A percentile compares a stretch with the other conserved stretches of the same genome.
Evolutionary conservation across 1,140 invertebrate species (phyloP).

Genomic region (Episyrphus balteatus): DNA sequence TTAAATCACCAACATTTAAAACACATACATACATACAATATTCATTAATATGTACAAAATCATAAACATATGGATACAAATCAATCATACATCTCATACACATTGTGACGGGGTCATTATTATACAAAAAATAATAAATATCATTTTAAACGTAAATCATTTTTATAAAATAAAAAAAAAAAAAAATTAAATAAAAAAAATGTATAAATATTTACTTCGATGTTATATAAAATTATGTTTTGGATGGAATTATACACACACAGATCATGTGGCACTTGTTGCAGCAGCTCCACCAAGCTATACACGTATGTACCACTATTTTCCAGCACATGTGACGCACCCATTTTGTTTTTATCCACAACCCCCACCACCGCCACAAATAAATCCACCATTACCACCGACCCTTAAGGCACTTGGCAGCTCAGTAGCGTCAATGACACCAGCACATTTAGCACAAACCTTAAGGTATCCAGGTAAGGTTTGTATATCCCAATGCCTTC

Average conservation of each 20-base stretch:
- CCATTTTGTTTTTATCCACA: slow-evolving; percentile 38
- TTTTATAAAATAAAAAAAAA: no score
- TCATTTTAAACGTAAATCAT: no score
- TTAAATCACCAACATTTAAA: no score
- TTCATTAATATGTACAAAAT: no score
- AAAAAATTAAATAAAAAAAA: no score
- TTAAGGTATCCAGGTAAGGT: slow-evolving; percentile 35
- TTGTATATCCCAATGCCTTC: not conserved
- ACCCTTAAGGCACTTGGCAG: slow-evolving; percentile 35
- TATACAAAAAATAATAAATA: no score
- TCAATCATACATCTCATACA: no score
- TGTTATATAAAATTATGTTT: no score
- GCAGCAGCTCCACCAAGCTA: slow-evolving; percentile 42
- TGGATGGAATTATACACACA: slow-evolving; percentile 2
- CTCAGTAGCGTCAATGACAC: slow-evolving; percentile 33
- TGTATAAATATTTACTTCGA: no score
- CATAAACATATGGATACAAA: no score
- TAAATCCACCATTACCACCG: slow-evolving; percentile 29
- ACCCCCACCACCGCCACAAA: slow-evolving; percentile 35
- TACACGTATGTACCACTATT: slow-evolving; percentile 43
- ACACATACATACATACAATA: no score
- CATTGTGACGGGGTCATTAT: no score
- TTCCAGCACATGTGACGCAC: slow-evolving; percentile 38
- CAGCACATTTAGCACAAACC: slow-evolving; percentile 33
- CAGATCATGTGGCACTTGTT: slow-evolving; percentile 40